Percentiles rank a stretch among this genome's conserved stretches.
phyloP scores from a whole-genome alignment of 2,888 invertebrate species.

The Aproaerema taeniolella region DNA sequence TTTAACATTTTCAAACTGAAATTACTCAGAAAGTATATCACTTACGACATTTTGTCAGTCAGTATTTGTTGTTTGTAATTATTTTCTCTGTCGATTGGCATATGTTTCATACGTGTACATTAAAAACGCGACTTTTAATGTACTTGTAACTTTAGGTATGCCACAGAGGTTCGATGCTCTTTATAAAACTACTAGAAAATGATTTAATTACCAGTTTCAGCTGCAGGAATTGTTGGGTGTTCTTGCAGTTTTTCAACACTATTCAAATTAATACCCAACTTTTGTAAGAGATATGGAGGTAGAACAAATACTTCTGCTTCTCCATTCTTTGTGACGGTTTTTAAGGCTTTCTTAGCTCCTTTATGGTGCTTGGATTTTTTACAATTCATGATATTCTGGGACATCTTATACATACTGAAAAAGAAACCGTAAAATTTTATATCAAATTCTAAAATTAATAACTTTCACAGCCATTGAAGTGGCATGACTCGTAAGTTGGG shows the following conservation, averaged over 20 bases:
- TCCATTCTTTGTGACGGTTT: constrained; percentile 14
- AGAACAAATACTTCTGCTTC: constrained; percentile 53
- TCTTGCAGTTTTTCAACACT: constrained; percentile 25
- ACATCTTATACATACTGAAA: not conserved
- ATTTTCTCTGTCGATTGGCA: too few species aligned
- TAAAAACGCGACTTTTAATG: too few species aligned
- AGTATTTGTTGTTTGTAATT: too few species aligned
- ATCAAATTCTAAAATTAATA: not conserved
- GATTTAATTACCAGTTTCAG: constrained; percentile 10
- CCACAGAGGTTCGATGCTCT: too few species aligned
- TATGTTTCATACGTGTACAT: too few species aligned
- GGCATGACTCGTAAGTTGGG: too few species aligned
- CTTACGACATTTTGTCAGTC: too few species aligned
- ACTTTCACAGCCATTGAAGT: too few species aligned
- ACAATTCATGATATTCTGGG: not conserved
- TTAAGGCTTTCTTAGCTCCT: constrained; percentile 22
- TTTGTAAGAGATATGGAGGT: constrained; percentile 59
- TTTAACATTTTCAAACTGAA: too few species aligned
- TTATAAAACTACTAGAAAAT: too few species aligned
- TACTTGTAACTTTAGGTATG: too few species aligned
- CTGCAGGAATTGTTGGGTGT: constrained; percentile 12
- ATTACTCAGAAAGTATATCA: too few species aligned
- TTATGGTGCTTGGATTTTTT: constrained; percentile 9
- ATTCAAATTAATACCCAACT: constrained; percentile 58
- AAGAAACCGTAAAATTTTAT: not conserved